Evolutionary conservation across 92 coral and sea anemone genomes (phyloP).

Genomic region (Zoanthus solanderi): DNA sequence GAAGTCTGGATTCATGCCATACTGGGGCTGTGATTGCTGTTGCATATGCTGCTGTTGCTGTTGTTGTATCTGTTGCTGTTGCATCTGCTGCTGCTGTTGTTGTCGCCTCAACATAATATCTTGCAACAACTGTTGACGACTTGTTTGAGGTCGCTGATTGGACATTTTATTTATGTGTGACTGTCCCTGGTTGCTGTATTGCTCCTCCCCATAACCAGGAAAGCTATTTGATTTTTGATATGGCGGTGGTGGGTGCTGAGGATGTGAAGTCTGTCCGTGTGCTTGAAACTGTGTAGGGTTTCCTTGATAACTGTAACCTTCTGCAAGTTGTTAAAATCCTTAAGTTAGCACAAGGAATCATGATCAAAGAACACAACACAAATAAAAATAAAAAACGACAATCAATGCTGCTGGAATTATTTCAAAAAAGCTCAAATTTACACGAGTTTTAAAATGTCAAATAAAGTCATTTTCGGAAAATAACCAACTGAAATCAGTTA

Average conservation of each 20-base stretch:
- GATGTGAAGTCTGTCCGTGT: constrained; percentile 82
- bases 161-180: constrained; percentile 20
- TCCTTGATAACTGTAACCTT: constrained; percentile 46
- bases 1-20: constrained; percentile 13
- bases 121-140: constrained; percentile 79
- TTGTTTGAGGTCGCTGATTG: constrained; percentile 67
- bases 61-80: constrained; percentile 53
- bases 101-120: constrained; percentile 75
- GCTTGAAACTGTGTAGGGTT: constrained; percentile 74
- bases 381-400: too few relatives aligned
- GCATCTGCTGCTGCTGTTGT: constrained; percentile 59
- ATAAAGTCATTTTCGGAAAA: too few relatives aligned
- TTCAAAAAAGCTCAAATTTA: too few relatives aligned
- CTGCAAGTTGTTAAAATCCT: neutral
- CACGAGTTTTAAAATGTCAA: too few relatives aligned
- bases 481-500: too few relatives aligned
- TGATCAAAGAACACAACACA: too few relatives aligned
- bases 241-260: constrained; percentile 99
- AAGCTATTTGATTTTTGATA: constrained; percentile 87
- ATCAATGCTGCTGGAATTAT: too few relatives aligned
- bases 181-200: constrained; percentile 58
- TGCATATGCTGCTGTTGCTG: constrained; percentile 69
- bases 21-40: constrained; percentile 50
- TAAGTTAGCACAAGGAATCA: neutral
- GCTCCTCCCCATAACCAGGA: constrained; percentile 77